Percentiles rank a stretch among this genome's conserved stretches.
Conservation (phyloP, 1,140 invertebrate species). For the Drosophila athabasca region DNA sequence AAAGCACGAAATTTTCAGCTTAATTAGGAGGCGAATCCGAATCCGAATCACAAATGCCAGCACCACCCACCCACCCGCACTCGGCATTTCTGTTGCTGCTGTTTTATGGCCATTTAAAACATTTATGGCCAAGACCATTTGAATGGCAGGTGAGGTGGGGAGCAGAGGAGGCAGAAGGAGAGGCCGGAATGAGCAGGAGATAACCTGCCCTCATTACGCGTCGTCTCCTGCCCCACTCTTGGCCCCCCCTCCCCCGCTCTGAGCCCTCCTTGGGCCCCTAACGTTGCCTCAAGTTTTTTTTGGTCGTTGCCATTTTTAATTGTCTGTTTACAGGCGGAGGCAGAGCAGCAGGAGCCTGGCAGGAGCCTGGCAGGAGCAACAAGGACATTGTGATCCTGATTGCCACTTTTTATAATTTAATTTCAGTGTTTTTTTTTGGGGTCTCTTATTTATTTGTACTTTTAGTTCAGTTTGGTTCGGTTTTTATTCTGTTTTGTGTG, state of each 20-base stretch:
- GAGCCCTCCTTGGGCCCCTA: neutral
- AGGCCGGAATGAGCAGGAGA: slow-evolving; percentile 13
- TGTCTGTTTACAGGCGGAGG: slow-evolving; percentile 57
- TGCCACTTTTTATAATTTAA: slow-evolving; percentile 55
- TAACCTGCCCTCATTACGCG: slow-evolving; percentile 71
- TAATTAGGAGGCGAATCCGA: slow-evolving; percentile 51
- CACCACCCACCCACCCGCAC: neutral
- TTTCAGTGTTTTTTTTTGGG: slow-evolving; percentile 26
- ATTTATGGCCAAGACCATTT: slow-evolving; percentile 73
- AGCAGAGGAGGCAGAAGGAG: too few species aligned
- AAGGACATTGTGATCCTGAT: slow-evolving; percentile 47
- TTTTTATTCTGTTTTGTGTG: slow-evolving; percentile 21
- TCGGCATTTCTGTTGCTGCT: slow-evolving; percentile 20
- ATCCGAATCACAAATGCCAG: neutral
- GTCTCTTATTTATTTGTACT: slow-evolving; percentile 47
- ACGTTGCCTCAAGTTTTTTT: slow-evolving; percentile 16
- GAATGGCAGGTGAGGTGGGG: slow-evolving; percentile 62
- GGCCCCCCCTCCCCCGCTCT: neutral
- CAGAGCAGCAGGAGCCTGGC: neutral
- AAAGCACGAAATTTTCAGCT: slow-evolving; percentile 22
- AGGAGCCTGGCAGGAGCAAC: slow-evolving; percentile 1
- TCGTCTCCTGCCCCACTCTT: neutral
- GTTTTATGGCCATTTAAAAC: slow-evolving; percentile 76
- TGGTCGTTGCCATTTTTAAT: slow-evolving; percentile 62
- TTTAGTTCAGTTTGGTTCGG: slow-evolving; percentile 30